These are phyloP conservation scores for Exocentrus adspersus DNA, from an alignment of 2,888 invertebrate genomes.

Conservation along the genomic window DNA sequence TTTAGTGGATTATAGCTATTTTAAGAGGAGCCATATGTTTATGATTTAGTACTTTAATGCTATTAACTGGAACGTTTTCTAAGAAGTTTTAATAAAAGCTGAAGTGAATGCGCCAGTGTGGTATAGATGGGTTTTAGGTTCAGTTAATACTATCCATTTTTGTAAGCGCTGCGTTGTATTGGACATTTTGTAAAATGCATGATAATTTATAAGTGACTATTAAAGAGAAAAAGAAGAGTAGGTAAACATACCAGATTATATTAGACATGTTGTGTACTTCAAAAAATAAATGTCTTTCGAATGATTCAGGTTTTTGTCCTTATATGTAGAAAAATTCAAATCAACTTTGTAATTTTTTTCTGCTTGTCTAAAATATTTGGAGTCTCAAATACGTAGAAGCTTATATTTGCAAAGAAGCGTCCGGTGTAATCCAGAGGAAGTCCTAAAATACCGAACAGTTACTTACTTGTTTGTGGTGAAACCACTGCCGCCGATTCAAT, in stretches of 20 bases:
- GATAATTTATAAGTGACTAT: too few species aligned
- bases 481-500: slow-evolving; percentile 11
- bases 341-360: too few species aligned
- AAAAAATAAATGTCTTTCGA: too few species aligned
- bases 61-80: slow-evolving; percentile 12
- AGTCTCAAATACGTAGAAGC: too few species aligned
- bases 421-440: background rate
- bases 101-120: slow-evolving; percentile 1
- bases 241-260: background rate
- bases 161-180: background rate
- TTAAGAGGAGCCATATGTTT: slow-evolving; percentile 33
- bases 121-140: background rate
- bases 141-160: slow-evolving; percentile 1
- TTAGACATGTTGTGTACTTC: background rate
- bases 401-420: background rate
- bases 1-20: slow-evolving; percentile 29
- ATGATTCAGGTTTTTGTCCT: too few species aligned
- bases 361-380: too few species aligned
- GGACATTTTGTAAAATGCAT: background rate
- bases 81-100: slow-evolving; percentile 34
- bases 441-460: slow-evolving; percentile 7
- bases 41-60: slow-evolving; percentile 35
- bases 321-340: too few species aligned
- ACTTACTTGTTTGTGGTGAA: slow-evolving; percentile 12
- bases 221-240: too few species aligned